A percentile compares a stretch with the other conserved stretches of the same genome.
These are phyloP conservation scores for Sinhomidia bicolor DNA, from an alignment of 2,888 invertebrate species.

Conservation along the genomic window DNA sequence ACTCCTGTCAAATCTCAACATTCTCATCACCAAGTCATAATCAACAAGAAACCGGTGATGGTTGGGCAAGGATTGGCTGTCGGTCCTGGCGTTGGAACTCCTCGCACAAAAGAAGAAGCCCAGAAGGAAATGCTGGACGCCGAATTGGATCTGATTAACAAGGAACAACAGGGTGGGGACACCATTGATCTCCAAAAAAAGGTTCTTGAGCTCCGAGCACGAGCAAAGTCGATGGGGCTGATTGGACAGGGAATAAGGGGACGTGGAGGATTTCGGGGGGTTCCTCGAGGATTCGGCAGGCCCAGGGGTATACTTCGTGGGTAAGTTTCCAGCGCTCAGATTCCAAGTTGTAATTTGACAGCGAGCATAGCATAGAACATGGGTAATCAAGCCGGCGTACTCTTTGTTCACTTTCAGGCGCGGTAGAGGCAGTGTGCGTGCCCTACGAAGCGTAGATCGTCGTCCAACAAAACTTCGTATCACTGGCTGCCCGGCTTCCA, in stretches of 20 bases:
- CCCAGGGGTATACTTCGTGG: conserved; percentile 56
- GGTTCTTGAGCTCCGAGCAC: conserved; percentile 87
- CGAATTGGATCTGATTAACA: conserved; percentile 94
- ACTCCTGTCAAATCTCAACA: neutral
- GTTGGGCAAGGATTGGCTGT: neutral
- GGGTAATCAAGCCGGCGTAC: too few species aligned
- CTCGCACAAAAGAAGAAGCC: conserved; percentile 81
- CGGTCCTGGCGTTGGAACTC: neutral
- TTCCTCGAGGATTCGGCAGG: conserved; percentile 36
- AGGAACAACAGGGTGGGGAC: conserved; percentile 94
- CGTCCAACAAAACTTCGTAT: conserved; percentile 92
- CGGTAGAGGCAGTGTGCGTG: conserved; percentile 81
- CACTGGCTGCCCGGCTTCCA: conserved; percentile 92
- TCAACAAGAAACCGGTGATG: neutral
- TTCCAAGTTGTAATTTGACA: too few species aligned
- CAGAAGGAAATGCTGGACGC: conserved; percentile 95
- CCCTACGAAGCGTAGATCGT: conserved; percentile 87
- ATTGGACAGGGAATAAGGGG: conserved; percentile 80
- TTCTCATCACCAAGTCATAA: neutral
- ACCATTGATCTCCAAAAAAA: conserved; percentile 90
- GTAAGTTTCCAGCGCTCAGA: conserved; percentile 42
- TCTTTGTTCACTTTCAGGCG: conserved; percentile 81
- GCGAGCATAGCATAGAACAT: too few species aligned
- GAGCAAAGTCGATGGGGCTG: conserved; percentile 82
- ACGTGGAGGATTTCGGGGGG: conserved; percentile 49